Evolutionary conservation across 2,888 invertebrate genomes (phyloP).

Genomic region (Meteorus colon): DNA sequence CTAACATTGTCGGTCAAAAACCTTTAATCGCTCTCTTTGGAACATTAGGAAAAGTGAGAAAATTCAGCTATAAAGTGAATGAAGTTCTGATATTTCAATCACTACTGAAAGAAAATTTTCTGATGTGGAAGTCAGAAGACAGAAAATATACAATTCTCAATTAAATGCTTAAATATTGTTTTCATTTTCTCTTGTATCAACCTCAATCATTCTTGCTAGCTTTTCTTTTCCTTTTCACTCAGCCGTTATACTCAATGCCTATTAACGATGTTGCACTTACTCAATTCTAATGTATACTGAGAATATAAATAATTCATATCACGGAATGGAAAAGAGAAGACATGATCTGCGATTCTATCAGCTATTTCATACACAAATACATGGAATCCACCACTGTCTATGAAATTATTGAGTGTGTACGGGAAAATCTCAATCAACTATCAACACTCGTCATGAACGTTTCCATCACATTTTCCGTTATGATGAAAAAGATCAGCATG

Average conservation of each 20-base stretch:
- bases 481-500: neutral
- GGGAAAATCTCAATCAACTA: neutral
- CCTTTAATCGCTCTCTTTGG: too few species aligned
- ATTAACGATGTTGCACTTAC: conserved; percentile 55
- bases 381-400: conserved; percentile 9
- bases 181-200: conserved; percentile 38
- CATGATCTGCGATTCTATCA: conserved; percentile 54
- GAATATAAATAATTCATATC: conserved; percentile 54
- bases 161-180: conserved; percentile 18
- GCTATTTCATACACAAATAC: conserved; percentile 43
- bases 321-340: conserved; percentile 53
- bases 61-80: neutral
- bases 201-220: conserved; percentile 45
- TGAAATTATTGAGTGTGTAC: neutral
- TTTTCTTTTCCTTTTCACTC: conserved; percentile 58
- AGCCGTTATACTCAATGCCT: conserved; percentile 55
- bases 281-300: conserved; percentile 49
- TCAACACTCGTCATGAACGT: neutral
- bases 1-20: neutral
- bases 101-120: neutral
- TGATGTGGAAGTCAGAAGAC: neutral
- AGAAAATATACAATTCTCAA: conserved; percentile 13
- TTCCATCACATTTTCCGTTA: conserved; percentile 11
- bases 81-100: neutral
- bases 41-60: too few species aligned